Evolutionary conservation across 2,888 invertebrate genomes (phyloP).

Genomic region (Leptarthrus brevirostris): DNA sequence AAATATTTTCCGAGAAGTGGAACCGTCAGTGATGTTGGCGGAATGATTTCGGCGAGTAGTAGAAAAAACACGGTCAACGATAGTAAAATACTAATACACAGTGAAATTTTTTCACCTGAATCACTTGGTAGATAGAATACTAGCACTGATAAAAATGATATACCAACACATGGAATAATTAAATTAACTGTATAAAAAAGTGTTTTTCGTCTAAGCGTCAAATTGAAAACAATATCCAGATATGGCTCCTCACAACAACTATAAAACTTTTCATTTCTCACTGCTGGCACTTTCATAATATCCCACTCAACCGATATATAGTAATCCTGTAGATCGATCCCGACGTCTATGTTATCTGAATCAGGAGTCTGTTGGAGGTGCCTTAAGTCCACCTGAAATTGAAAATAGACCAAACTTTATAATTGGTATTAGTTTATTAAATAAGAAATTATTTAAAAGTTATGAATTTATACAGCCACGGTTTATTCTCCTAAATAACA

Average conservation of each 20-base stretch:
- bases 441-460: too few relatives aligned
- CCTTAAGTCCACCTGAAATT: conserved; percentile 82
- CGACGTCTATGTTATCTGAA: conserved; percentile 88
- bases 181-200: conserved; percentile 98
- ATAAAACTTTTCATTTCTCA: conserved; percentile 91
- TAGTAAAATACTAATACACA: conserved; percentile 93
- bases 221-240: conserved; percentile 97
- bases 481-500: too few relatives aligned
- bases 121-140: conserved; percentile 98
- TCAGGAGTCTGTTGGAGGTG: conserved; percentile 89
- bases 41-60: conserved; percentile 92
- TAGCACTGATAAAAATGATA: conserved; percentile 94
- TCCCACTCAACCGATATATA: conserved; percentile 99
- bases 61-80: conserved; percentile 95
- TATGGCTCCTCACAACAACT: conserved; percentile 97
- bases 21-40: conserved; percentile 92
- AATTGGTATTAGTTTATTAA: too few relatives aligned
- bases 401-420: too few relatives aligned
- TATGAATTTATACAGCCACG: too few relatives aligned
- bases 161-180: conserved; percentile 96
- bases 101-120: conserved; percentile 96
- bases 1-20: conserved; percentile 92
- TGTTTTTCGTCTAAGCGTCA: conserved; percentile 93
- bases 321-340: conserved; percentile 92
- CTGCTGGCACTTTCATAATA: conserved; percentile 91